phyloP scores from a whole-genome alignment of 1,140 invertebrate genomes.

The Mylabris phalerata region DNA sequence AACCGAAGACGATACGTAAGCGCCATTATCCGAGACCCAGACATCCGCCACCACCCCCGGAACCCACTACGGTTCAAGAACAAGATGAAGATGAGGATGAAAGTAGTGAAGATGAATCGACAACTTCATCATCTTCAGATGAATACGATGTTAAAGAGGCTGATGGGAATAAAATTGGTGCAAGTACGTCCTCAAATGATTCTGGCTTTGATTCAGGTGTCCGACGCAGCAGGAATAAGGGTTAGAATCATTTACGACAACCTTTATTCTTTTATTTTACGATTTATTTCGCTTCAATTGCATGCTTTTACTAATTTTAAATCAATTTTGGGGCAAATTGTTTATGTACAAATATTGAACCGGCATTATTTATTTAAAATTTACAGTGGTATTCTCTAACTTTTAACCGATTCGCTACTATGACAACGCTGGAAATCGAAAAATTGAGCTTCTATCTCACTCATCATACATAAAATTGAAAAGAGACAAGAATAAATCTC shows the following conservation, averaged over 20 bases:
- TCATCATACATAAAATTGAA: not conserved
- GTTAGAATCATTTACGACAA: conserved; percentile 30
- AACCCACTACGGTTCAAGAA: conserved; percentile 13
- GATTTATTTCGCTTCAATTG: not conserved
- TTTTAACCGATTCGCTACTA: too few relatives aligned
- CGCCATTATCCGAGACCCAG: conserved; percentile 34
- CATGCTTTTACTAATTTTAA: not conserved
- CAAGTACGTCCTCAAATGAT: conserved; percentile 53
- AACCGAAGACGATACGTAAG: conserved; percentile 35
- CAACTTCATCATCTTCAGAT: conserved; percentile 12
- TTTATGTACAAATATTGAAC: too few relatives aligned
- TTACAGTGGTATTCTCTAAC: too few relatives aligned
- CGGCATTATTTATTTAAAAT: not conserved
- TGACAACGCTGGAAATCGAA: too few relatives aligned
- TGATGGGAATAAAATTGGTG: conserved; percentile 42
- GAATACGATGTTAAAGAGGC: conserved; percentile 43
- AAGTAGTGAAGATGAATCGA: conserved; percentile 13
- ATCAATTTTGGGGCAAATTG: not conserved
- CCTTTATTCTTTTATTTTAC: conserved; percentile 9
- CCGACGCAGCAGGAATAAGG: conserved; percentile 40
- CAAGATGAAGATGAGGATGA: conserved; percentile 23
- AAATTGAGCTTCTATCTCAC: too few relatives aligned
- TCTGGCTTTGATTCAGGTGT: conserved; percentile 53
- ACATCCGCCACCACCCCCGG: conserved; percentile 11
- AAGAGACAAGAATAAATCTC: not conserved